These are phyloP conservation scores for Neotragus pygmaeus DNA, from an alignment of 2,113 vertebrate species.

Conservation along the genomic window DNA sequence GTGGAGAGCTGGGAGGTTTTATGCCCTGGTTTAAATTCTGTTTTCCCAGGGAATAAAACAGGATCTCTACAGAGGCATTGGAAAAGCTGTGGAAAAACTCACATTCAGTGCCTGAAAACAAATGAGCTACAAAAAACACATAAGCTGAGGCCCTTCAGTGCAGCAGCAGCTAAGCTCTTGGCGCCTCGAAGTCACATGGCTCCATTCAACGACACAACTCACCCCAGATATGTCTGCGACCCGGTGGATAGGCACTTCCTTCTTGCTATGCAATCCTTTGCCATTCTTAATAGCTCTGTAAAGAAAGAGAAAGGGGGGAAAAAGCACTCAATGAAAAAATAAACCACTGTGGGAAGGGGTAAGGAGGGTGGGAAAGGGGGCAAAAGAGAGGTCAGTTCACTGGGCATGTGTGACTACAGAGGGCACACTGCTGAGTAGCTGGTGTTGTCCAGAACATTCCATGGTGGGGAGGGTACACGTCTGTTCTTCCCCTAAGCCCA, in stretches of 20 bases:
- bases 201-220: constrained; percentile 61
- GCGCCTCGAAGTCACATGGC: background rate
- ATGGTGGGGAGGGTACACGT: rapidly evolving
- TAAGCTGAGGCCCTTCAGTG: background rate
- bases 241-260: constrained; percentile 97
- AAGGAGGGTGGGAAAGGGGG: no score
- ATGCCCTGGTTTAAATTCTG: background rate
- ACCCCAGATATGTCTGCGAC: constrained; percentile 98
- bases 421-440: rapidly evolving
- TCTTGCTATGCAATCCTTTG: constrained; percentile 99
- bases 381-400: background rate
- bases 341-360: background rate
- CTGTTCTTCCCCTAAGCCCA: background rate
- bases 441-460: background rate
- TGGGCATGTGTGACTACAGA: background rate
- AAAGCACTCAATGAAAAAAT: background rate
- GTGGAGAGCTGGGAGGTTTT: background rate
- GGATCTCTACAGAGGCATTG: background rate
- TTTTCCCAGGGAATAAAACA: constrained; percentile 15
- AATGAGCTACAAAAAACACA: background rate
- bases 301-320: background rate
- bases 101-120: background rate
- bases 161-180: background rate
- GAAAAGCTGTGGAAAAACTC: background rate
- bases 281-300: constrained; percentile 96